Evolutionary conservation across 2,113 vertebrate genomes (phyloP).

Genomic region (Capra hircus): DNA sequence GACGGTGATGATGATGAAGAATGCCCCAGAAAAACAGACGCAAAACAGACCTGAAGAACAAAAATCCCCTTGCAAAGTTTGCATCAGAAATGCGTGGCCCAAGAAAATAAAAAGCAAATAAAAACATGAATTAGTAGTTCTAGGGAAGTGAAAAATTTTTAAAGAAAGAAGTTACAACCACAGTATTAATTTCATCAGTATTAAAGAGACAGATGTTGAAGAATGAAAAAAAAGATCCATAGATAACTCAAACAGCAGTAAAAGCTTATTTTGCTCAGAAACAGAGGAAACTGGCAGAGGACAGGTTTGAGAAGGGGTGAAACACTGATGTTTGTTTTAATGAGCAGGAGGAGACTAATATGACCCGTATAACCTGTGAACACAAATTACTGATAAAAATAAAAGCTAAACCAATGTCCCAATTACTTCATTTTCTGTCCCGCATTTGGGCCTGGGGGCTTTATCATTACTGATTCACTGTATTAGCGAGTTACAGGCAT

Average conservation of each 20-base stretch:
- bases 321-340: background rate
- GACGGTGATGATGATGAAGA: accelerated
- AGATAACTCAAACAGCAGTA: background rate
- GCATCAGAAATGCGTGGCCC: background rate
- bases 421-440: background rate
- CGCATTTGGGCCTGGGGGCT: background rate
- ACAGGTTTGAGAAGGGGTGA: background rate
- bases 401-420: background rate
- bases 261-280: background rate
- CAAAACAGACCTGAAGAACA: background rate
- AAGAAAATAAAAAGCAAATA: background rate
- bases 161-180: background rate
- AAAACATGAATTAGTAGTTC: background rate
- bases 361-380: background rate
- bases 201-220: background rate
- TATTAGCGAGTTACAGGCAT: background rate
- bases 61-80: background rate
- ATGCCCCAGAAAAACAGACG: background rate
- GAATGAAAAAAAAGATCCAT: background rate
- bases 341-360: background rate
- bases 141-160: background rate
- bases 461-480: background rate
- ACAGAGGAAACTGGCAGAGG: background rate
- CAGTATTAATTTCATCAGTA: background rate
- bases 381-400: background rate